A percentile compares a stretch with the other conserved stretches of the same genome.
Evolutionary conservation across 92 coral and sea anemone genomes (phyloP).

Genomic region (Parazoanthus atlanticus): DNA sequence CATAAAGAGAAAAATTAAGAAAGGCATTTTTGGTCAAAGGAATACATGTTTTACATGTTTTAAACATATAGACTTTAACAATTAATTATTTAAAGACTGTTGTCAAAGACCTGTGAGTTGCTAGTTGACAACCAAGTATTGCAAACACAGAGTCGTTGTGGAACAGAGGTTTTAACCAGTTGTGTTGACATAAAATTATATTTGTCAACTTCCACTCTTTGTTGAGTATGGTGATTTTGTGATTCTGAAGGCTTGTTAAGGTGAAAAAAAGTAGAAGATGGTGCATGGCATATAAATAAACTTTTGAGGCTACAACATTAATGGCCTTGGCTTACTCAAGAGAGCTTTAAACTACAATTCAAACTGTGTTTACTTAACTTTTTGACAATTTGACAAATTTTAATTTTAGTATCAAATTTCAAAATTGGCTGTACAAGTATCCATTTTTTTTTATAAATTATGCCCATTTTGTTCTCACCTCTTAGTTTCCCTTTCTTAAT

Average conservation of each 20-base stretch:
- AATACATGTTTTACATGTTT: background rate
- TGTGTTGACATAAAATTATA: background rate
- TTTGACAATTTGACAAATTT: background rate
- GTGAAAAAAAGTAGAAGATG: background rate
- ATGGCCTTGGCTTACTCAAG: background rate
- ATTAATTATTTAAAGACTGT: constrained; percentile 52
- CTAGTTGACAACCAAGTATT: constrained; percentile 67
- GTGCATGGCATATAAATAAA: no score
- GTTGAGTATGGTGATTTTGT: background rate
- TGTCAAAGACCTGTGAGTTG: background rate
- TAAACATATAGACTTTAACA: background rate
- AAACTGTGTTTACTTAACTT: background rate
- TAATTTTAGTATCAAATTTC: background rate
- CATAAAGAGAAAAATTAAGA: no score
- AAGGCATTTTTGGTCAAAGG: background rate
- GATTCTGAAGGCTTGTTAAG: background rate
- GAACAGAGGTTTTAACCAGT: background rate
- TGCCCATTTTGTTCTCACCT: background rate
- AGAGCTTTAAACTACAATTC: background rate
- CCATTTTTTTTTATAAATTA: no score
- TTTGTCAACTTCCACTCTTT: background rate
- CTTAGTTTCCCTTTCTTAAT: no score
- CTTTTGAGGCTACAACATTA: background rate
- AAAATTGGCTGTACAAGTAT: background rate
- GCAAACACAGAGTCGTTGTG: constrained; percentile 44